These are phyloP conservation scores for Odontamblyopus lacepedii DNA, from an alignment of 2,797 vertebrate species.

Conservation along the genomic window DNA sequence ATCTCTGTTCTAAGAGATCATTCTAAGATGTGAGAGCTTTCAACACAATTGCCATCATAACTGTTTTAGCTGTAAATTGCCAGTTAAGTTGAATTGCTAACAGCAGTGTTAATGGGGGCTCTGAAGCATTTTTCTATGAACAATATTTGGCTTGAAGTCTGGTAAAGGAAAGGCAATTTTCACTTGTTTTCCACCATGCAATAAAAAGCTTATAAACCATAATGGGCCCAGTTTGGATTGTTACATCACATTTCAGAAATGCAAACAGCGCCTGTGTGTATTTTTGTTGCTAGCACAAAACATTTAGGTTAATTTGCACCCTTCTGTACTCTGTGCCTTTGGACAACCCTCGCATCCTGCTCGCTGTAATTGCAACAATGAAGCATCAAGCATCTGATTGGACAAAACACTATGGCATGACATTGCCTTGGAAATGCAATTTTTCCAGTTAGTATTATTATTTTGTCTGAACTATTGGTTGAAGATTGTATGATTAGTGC, in stretches of 20 bases:
- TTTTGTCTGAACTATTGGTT: neutral
- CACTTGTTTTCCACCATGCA: conserved; percentile 5
- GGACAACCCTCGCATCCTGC: conserved; percentile 16
- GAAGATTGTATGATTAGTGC: neutral
- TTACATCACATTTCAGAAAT: neutral
- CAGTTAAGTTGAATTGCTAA: neutral
- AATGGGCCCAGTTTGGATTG: neutral
- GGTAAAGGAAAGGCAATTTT: conserved; percentile 2
- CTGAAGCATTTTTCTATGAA: conserved; percentile 5
- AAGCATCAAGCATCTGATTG: conserved; percentile 36
- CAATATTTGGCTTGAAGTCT: conserved; percentile 10
- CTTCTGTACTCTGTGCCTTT: neutral
- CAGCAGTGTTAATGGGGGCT: neutral
- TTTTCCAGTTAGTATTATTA: conserved; percentile 21
- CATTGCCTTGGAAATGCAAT: conserved; percentile 7
- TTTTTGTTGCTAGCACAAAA: conserved; percentile 13
- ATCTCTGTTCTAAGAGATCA: neutral
- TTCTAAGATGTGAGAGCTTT: neutral
- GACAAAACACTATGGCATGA: conserved; percentile 23
- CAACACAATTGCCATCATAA: neutral
- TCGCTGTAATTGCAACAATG: conserved; percentile 44
- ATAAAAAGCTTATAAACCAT: neutral
- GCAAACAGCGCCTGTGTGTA: conserved; percentile 10
- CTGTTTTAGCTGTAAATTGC: neutral
- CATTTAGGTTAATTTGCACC: conserved; percentile 18